These are phyloP conservation scores for Montipora capitata DNA, from an alignment of 92 coral and sea anemone genomes.

Conservation along the genomic window DNA sequence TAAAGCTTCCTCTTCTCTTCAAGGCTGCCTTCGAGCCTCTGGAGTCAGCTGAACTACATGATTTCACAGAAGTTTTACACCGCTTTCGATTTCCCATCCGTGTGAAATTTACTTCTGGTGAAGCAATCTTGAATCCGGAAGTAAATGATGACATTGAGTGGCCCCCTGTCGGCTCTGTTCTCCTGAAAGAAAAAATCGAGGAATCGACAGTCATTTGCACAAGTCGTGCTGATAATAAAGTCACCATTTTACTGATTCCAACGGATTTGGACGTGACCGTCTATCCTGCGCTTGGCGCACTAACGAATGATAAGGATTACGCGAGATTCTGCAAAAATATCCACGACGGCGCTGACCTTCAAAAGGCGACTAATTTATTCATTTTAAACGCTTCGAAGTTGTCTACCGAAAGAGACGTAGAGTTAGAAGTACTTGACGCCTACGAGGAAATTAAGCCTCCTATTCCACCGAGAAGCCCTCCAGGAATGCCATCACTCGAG, in stretches of 20 bases:
- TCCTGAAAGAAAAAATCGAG: slow-evolving; percentile 38
- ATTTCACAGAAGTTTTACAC: slow-evolving; percentile 33
- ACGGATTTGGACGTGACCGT: slow-evolving; percentile 57
- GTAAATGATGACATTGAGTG: slow-evolving; percentile 8
- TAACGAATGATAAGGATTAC: slow-evolving; percentile 41
- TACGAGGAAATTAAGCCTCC: slow-evolving; percentile 53
- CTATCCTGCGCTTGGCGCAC: slow-evolving; percentile 53
- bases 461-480: slow-evolving; percentile 42
- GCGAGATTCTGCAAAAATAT: slow-evolving; percentile 47
- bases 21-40: slow-evolving; percentile 49
- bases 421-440: slow-evolving; percentile 46
- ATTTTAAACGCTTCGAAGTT: not conserved
- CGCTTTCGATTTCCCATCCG: slow-evolving; percentile 47
- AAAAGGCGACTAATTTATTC: slow-evolving; percentile 5
- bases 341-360: slow-evolving; percentile 72
- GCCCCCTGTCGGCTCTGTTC: slow-evolving; percentile 57
- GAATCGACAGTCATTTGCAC: slow-evolving; percentile 60
- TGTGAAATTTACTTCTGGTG: slow-evolving; percentile 45
- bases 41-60: not conserved
- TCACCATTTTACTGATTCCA: slow-evolving; percentile 64
- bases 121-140: not conserved
- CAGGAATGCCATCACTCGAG: too few relatives aligned
- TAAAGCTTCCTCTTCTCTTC: slow-evolving; percentile 52
- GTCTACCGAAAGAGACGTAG: not conserved
- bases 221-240: slow-evolving; percentile 32